phyloP scores from a whole-genome alignment of 2,888 invertebrate species.

The Stenodera caucasica region DNA sequence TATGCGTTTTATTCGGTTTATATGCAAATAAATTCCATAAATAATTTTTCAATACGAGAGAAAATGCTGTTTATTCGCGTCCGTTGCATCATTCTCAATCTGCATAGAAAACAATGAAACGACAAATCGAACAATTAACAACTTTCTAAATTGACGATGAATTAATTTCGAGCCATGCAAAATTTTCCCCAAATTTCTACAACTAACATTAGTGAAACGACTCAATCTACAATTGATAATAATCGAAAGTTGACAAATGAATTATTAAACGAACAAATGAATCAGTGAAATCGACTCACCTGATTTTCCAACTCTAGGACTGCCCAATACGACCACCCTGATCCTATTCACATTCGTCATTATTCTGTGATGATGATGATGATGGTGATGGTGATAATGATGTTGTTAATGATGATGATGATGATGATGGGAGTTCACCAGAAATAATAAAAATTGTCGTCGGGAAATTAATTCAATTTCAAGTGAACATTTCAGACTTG shows the following conservation, averaged over 20 bases:
- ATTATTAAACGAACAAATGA: too few relatives aligned
- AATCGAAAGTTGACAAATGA: too few relatives aligned
- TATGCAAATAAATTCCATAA: background rate
- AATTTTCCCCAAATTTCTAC: too few relatives aligned
- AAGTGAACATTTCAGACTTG: slow-evolving; percentile 9
- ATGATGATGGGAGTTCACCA: slow-evolving; percentile 10
- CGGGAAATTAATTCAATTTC: too few relatives aligned
- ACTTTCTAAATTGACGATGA: background rate
- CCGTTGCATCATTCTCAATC: background rate
- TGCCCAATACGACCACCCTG: slow-evolving; percentile 78
- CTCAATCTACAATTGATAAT: too few relatives aligned
- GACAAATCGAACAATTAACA: background rate
- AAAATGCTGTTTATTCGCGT: background rate
- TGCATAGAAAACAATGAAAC: background rate
- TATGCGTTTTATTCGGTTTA: background rate
- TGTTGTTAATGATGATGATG: too few relatives aligned
- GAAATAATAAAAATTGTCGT: too few relatives aligned
- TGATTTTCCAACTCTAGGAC: slow-evolving; percentile 76
- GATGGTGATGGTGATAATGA: too few relatives aligned
- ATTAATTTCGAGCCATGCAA: too few relatives aligned
- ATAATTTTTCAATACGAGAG: background rate
- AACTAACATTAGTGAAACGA: too few relatives aligned
- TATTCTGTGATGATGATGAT: slow-evolving; percentile 14
- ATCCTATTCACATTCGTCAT: slow-evolving; percentile 81
- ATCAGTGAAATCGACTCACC: slow-evolving; percentile 70